These are phyloP conservation scores for Lagocephalus sceleratus DNA, from an alignment of 2,797 vertebrate species.

Conservation along the genomic window DNA sequence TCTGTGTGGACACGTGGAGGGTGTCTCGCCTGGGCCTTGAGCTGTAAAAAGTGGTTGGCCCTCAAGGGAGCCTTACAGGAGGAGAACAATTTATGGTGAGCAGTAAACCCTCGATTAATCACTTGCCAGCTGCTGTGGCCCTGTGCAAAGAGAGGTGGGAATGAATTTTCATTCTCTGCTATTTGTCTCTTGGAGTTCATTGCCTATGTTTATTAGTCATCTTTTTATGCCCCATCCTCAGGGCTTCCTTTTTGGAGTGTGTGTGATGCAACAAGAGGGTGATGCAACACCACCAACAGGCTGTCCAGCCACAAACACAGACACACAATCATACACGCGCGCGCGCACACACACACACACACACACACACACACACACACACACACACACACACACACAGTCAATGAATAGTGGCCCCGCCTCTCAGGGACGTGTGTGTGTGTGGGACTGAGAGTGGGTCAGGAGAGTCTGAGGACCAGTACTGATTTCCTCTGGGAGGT, in stretches of 20 bases:
- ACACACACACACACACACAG: conserved; percentile 11
- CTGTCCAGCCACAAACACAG: conserved; percentile 62
- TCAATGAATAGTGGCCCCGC: conserved; percentile 69
- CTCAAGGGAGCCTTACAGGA: conserved; percentile 75
- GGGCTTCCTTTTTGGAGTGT: conserved; percentile 41
- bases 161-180: conserved; percentile 92
- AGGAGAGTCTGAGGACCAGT: conserved; percentile 76
- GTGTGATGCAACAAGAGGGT: conserved; percentile 61
- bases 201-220: conserved; percentile 93
- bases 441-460: conserved; percentile 43
- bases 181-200: conserved; percentile 89
- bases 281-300: conserved; percentile 62
- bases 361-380: conserved; percentile 40
- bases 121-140: conserved; percentile 81
- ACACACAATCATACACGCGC: conserved; percentile 35
- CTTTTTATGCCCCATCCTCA: conserved; percentile 78
- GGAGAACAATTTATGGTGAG: conserved; percentile 88
- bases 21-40: conserved; percentile 67
- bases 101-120: conserved; percentile 92
- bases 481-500: conserved; percentile 96
- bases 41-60: conserved; percentile 72
- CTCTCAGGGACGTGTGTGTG: conserved; percentile 77
- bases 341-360: conserved; percentile 33
- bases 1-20: conserved; percentile 31
- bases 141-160: conserved; percentile 89